Base-by-base conservation (phyloP, 2,888 invertebrate genomes). In the Tribolium freemani region DNA sequence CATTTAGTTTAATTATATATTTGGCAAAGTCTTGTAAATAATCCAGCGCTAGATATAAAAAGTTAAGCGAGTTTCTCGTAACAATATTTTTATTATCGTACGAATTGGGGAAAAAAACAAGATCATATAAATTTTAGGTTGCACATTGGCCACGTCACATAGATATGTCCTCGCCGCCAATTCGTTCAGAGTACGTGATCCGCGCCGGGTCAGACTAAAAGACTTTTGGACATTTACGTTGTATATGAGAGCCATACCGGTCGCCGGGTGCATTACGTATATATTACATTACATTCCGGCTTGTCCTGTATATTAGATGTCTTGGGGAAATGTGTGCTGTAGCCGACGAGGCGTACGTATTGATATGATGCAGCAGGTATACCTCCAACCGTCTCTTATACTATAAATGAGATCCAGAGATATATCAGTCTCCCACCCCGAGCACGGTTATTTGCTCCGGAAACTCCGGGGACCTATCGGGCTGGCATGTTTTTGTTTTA, bases 141-240 rank as follows among this genome's bases (percentile, higher is more conserved):
- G 77, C 79, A 82, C 82, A 83, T 83, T 80, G 83, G 81, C 82
- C 83, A 83, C 82, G 83, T 83, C 83, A 84, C 82, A 79, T 73
- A 80, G 82, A 83, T 82, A 83, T 83, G 83, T 81, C 82, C 80
- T 79, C 78, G 78, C 76, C 79, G 77, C 81, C 82, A 82, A 83
- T 84, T 82, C 81, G 79, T 78, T 79, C 78, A 61, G 69, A 66
- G 82, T 84, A 84, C 84, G 84, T 84, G 84, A 83, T 82, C 79
- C 80, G 72, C 73, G 76, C 79, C 78, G 80, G 81, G 80, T 80
- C 81, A 78, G 80, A 80, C 78, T 78, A 79, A 82, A 81, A 81
- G 81, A 81, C 83, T 82, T 82, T 83, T 80, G 83, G 83, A 83
- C 83, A 80, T 83, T 83, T 82, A 82, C 80, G 83, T 83, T 83